Evolutionary conservation across 1,140 invertebrate species (phyloP).

Genomic region (Eciton burchellii): DNA sequence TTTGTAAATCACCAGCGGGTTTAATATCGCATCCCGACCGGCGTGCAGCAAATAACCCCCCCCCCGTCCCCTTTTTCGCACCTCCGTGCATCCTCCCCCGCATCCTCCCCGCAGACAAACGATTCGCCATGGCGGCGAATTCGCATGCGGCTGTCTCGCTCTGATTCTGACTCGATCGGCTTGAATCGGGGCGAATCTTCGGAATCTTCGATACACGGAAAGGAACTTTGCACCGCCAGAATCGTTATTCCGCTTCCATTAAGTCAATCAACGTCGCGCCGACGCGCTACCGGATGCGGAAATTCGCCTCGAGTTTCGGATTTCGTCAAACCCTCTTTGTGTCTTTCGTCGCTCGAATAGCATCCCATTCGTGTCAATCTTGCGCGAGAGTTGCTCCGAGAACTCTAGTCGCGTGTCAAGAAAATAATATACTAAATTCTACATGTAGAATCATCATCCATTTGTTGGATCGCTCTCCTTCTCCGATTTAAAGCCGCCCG

Average conservation of each 20-base stretch:
- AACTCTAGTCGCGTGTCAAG: background rate
- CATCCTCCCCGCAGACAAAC: slow-evolving; percentile 5
- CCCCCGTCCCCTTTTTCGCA: slow-evolving; percentile 36
- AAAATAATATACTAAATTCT: background rate
- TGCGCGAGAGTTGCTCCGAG: no score
- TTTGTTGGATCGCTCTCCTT: background rate
- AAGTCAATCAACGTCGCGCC: slow-evolving; percentile 22
- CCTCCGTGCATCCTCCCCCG: slow-evolving; percentile 13
- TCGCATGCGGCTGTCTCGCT: slow-evolving; percentile 22
- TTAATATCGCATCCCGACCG: slow-evolving; percentile 70
- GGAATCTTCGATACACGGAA: slow-evolving; percentile 30
- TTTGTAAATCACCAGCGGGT: slow-evolving; percentile 73
- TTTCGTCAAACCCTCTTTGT: background rate
- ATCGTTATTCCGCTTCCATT: slow-evolving; percentile 29
- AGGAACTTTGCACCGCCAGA: slow-evolving; percentile 35
- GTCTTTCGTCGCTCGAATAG: background rate
- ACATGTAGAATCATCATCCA: background rate
- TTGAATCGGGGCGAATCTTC: slow-evolving; percentile 28
- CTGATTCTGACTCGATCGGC: slow-evolving; percentile 14
- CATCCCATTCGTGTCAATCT: background rate
- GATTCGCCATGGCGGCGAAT: background rate
- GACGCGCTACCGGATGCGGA: background rate
- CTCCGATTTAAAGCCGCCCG: no score
- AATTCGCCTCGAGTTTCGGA: background rate
- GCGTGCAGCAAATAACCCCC: slow-evolving; percentile 66